Evolutionary conservation across 1,140 invertebrate species (phyloP).

Genomic region (Mercenaria mercenaria): DNA sequence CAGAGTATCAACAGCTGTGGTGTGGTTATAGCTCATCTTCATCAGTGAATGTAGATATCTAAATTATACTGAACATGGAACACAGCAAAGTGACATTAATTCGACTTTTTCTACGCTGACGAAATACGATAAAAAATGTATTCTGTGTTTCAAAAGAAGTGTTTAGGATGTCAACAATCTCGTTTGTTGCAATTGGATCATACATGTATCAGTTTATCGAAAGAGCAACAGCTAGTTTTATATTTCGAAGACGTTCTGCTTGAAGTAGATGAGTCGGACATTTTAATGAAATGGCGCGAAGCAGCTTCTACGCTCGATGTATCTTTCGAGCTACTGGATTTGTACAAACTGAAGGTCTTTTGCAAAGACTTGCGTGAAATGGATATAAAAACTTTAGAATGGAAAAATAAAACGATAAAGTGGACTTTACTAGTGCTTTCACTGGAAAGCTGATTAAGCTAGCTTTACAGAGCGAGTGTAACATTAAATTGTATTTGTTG

Average conservation of each 20-base stretch:
- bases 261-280: constrained; percentile 10
- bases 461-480: not conserved
- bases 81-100: constrained; percentile 21
- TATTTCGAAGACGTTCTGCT: constrained; percentile 28
- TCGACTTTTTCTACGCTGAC: constrained; percentile 57
- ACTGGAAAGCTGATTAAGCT: constrained; percentile 39
- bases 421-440: not conserved
- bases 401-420: constrained; percentile 49
- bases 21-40: not conserved
- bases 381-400: constrained; percentile 43
- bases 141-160: constrained; percentile 39
- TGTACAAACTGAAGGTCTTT: constrained; percentile 34
- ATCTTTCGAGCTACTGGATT: not conserved
- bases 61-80: constrained; percentile 8
- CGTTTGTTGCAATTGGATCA: constrained; percentile 36
- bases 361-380: constrained; percentile 29
- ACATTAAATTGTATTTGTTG: not conserved
- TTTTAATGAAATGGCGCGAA: constrained; percentile 48
- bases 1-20: not conserved
- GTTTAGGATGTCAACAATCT: constrained; percentile 22
- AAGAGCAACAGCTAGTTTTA: not conserved
- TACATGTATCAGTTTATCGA: constrained; percentile 10
- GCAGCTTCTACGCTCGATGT: constrained; percentile 1
- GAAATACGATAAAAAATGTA: constrained; percentile 37
- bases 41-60: not conserved